Percentiles rank a stretch among this genome's conserved stretches.
phyloP scores from a whole-genome alignment of 2,797 vertebrate species.

The Sebastes elongatus region DNA sequence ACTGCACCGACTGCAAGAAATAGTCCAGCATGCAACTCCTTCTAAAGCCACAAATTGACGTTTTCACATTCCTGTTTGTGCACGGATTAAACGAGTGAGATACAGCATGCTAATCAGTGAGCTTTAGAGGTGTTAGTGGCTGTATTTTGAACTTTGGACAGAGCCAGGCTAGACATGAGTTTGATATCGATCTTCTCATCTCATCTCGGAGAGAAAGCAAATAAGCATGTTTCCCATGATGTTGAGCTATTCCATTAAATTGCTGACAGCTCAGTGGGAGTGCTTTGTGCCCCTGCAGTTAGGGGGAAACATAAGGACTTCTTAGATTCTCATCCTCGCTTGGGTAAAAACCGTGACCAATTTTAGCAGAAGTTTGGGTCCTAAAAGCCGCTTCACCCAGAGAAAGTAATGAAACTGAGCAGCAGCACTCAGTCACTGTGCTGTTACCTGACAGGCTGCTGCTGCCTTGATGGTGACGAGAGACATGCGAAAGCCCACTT shows the following conservation, averaged over 20 bases:
- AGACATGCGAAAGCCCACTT: not conserved
- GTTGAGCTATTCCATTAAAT: not conserved
- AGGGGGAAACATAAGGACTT: not conserved
- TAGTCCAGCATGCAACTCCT: too few species aligned
- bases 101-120: not conserved
- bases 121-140: not conserved
- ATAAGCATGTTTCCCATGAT: not conserved
- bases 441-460: constrained; percentile 9
- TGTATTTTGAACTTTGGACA: not conserved
- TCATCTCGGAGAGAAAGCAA: not conserved
- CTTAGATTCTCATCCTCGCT: not conserved
- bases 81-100: not conserved
- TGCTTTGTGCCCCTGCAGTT: not conserved
- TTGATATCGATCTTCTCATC: not conserved
- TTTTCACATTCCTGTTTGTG: not conserved
- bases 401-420: not conserved
- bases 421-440: not conserved
- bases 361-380: not conserved
- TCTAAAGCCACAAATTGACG: not conserved
- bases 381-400: not conserved
- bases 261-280: not conserved
- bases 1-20: not conserved
- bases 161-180: not conserved
- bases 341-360: not conserved
- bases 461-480: constrained; percentile 1